A percentile compares a stretch with the other conserved stretches of the same genome.
phyloP scores from a whole-genome alignment of 1,140 invertebrate species.

The Laodelphax striatellus region DNA sequence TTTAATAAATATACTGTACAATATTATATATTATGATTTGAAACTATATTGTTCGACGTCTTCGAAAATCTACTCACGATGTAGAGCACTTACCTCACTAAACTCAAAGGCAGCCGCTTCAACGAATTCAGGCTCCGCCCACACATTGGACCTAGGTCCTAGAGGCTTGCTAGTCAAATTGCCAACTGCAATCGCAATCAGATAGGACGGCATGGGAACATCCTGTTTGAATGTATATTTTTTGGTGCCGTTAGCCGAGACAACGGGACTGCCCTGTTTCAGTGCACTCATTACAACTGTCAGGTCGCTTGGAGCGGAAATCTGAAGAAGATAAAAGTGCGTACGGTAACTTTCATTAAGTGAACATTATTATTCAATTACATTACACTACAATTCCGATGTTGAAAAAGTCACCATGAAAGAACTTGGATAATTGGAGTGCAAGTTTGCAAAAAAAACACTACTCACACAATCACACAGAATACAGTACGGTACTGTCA shows the following conservation, averaged over 20 bases:
- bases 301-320: constrained; percentile 60
- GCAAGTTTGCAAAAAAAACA: too few relatives aligned
- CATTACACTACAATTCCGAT: too few relatives aligned
- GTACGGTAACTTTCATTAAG: too few relatives aligned
- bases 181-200: constrained; percentile 81
- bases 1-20: too few relatives aligned
- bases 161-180: constrained; percentile 61
- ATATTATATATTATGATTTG: too few relatives aligned
- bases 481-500: too few relatives aligned
- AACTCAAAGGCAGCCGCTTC: constrained; percentile 81
- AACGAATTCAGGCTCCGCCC: constrained; percentile 79
- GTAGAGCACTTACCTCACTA: constrained; percentile 40
- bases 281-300: constrained; percentile 86
- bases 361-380: too few relatives aligned
- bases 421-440: too few relatives aligned
- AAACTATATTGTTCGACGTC: too few relatives aligned
- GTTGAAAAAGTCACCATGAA: too few relatives aligned
- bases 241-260: constrained; percentile 29
- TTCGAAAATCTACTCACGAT: too few relatives aligned
- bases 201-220: constrained; percentile 60
- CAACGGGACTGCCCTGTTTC: constrained; percentile 32
- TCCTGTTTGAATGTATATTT: constrained; percentile 60
- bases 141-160: constrained; percentile 71
- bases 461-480: too few relatives aligned
- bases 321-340: constrained; percentile 33